phyloP scores from a whole-genome alignment of 2,888 invertebrate species.

The Noctua comes region DNA sequence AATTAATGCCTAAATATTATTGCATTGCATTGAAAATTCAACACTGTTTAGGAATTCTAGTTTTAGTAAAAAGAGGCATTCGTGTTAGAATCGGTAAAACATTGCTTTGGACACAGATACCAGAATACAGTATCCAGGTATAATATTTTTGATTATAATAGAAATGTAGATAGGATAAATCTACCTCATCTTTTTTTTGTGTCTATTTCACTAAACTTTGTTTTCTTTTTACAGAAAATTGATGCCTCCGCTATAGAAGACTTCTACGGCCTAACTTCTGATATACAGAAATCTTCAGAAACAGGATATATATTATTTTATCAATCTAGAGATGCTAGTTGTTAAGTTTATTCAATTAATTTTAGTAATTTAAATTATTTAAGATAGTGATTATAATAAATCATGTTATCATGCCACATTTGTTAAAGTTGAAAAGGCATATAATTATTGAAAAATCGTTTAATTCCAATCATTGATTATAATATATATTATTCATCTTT shows the following conservation, averaged over 20 bases:
- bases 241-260: constrained; percentile 99
- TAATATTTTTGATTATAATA: not conserved
- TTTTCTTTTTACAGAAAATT: constrained; percentile 95
- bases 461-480: constrained; percentile 80
- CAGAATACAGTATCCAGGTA: too few species aligned
- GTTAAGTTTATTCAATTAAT: constrained; percentile 87
- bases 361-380: constrained; percentile 87
- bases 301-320: constrained; percentile 99
- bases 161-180: not conserved
- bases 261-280: constrained; percentile 99
- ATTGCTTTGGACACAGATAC: constrained; percentile 1
- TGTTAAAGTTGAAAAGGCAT: constrained; percentile 89
- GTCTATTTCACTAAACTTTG: not conserved
- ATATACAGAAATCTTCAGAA: constrained; percentile 99
- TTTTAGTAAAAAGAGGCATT: not conserved
- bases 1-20: not conserved
- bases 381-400: constrained; percentile 83
- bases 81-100: not conserved
- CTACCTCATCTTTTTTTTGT: not conserved
- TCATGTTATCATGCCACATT: constrained; percentile 86
- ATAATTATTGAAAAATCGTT: constrained; percentile 84
- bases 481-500: constrained; percentile 73
- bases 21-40: not conserved
- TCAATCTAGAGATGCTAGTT: constrained; percentile 95
- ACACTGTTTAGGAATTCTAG: not conserved